Conservation (phyloP, 92 coral and sea anemone species). For the Porites lobata region DNA sequence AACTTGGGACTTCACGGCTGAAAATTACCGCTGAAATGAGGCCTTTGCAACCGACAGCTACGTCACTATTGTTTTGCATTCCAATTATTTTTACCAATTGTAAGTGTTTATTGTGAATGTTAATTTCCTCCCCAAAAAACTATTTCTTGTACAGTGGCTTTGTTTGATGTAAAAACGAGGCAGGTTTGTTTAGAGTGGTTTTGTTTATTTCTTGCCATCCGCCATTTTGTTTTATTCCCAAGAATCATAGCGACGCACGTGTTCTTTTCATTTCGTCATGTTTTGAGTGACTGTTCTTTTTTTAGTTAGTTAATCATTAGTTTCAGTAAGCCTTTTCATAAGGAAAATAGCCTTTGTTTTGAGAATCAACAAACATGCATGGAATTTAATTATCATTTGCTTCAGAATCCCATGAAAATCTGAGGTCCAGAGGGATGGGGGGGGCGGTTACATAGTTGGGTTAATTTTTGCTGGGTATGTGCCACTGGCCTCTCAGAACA, state of each 20-base stretch:
- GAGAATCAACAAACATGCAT: no score
- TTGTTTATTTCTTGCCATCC: constrained; percentile 9
- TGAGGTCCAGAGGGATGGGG: no score
- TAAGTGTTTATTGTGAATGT: neutral
- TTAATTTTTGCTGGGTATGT: no score
- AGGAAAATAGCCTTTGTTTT: no score
- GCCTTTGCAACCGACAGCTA: neutral
- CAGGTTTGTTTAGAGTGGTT: neutral
- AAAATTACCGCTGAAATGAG: no score
- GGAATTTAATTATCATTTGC: no score
- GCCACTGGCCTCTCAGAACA: no score
- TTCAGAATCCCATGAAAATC: no score
- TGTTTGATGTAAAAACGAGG: constrained; percentile 9
- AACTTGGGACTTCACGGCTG: no score
- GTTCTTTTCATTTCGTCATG: constrained; percentile 13
- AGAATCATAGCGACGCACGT: constrained; percentile 23
- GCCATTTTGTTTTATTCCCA: constrained; percentile 53
- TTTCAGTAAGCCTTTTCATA: no score
- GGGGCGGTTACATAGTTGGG: no score
- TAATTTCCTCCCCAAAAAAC: no score
- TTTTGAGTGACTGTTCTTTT: neutral
- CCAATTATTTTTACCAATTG: neutral
- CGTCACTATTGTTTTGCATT: neutral
- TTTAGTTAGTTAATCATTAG: neutral
- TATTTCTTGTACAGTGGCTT: neutral